A percentile compares a stretch with the other conserved stretches of the same genome.
Conservation (phyloP, 2,113 vertebrate species). For the Picathartes gymnocephalus region DNA sequence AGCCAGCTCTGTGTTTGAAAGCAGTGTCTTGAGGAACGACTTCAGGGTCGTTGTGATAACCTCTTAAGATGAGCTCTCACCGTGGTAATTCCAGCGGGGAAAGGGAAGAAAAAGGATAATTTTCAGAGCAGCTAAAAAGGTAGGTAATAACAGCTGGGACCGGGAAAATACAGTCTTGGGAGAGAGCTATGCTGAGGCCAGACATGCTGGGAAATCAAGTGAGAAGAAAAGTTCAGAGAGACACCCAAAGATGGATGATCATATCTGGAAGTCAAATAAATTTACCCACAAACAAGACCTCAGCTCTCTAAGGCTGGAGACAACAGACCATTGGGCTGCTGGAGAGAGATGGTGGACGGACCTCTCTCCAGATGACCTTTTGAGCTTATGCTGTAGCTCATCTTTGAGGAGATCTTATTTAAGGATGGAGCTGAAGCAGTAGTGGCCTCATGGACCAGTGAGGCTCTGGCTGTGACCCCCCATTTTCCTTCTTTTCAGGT, state of each 20-base stretch:
- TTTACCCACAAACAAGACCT: not conserved
- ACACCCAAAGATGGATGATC: not conserved
- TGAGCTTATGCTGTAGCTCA: not conserved
- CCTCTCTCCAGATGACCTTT: not conserved
- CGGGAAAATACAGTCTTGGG: not conserved
- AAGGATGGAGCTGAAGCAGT: not conserved
- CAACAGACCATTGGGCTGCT: not conserved
- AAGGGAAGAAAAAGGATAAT: not conserved
- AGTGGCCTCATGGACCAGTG: not conserved
- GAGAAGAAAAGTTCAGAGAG: not conserved
- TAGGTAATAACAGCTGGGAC: not conserved
- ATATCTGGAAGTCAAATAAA: not conserved
- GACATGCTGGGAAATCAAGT: not conserved
- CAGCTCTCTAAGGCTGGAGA: not conserved
- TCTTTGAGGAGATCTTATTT: not conserved
- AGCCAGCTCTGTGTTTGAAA: not conserved
- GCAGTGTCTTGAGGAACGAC: not conserved
- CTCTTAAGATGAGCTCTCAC: not conserved
- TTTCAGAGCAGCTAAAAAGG: not conserved
- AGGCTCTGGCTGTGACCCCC: not conserved
- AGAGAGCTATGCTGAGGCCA: not conserved
- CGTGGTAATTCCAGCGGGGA: not conserved
- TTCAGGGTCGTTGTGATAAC: constrained; percentile 23
- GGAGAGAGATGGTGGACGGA: not conserved
- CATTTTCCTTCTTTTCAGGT: not conserved